Percentiles rank a stretch among this genome's conserved stretches.
Conservation (phyloP, 2,888 invertebrate genomes). For the Lasiommata megera region DNA sequence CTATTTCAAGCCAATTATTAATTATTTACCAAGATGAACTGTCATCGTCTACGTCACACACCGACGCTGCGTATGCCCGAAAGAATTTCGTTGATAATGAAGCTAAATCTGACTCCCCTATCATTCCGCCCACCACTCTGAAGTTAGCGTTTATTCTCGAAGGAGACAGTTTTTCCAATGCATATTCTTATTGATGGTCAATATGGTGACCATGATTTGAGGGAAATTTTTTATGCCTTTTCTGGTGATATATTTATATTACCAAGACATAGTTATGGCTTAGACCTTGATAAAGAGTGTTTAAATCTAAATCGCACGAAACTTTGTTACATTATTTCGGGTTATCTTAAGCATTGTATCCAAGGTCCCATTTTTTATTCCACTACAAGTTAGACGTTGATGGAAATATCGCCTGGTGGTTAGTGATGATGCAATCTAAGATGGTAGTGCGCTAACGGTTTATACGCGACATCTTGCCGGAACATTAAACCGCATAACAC, state of each 20-base stretch:
- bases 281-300: no score
- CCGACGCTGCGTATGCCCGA: not conserved
- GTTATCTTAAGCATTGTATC: no score
- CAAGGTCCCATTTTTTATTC: no score
- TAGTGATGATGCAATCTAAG: no score
- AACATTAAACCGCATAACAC: no score
- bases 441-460: no score
- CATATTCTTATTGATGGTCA: conserved; percentile 38
- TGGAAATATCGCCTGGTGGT: no score
- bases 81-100: conserved; percentile 28
- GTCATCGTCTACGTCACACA: conserved; percentile 17
- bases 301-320: no score
- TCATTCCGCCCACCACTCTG: conserved; percentile 33
- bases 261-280: no score
- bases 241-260: not conserved
- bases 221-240: not conserved
- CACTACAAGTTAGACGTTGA: no score
- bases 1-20: conserved; percentile 11
- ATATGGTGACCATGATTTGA: conserved; percentile 40
- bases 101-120: conserved; percentile 28
- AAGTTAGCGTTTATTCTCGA: conserved; percentile 45
- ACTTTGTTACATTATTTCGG: no score
- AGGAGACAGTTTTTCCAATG: conserved; percentile 43
- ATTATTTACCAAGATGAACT: conserved; percentile 16
- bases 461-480: no score